phyloP scores from a whole-genome alignment of 2,888 invertebrate genomes.

The Pristionchus arcanus region DNA sequence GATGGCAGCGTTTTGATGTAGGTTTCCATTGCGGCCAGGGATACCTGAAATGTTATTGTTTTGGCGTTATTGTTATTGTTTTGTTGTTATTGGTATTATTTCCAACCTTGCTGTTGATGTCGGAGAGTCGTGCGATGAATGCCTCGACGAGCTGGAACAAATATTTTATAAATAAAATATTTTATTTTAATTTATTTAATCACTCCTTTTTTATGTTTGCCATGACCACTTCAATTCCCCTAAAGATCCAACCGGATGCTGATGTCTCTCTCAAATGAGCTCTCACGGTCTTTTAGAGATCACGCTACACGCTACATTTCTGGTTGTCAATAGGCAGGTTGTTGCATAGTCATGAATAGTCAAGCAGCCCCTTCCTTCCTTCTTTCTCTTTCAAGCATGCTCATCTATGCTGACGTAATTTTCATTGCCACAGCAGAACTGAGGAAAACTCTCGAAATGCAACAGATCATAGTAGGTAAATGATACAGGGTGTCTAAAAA shows the following conservation, averaged over 20 bases:
- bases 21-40: slow-evolving; percentile 65
- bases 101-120: slow-evolving; percentile 61
- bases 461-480: too few species aligned
- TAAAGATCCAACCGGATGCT: background rate
- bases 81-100: background rate
- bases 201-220: too few species aligned
- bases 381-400: background rate
- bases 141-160: slow-evolving; percentile 63
- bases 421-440: too few species aligned
- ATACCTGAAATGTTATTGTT: slow-evolving; percentile 57
- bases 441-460: too few species aligned
- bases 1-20: slow-evolving; percentile 62
- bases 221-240: background rate
- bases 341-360: background rate
- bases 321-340: background rate
- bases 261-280: background rate
- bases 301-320: background rate
- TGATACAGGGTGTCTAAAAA: too few species aligned
- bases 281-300: background rate
- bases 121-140: slow-evolving; percentile 65
- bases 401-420: background rate
- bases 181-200: too few species aligned
- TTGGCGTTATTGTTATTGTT: background rate
- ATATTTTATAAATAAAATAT: background rate
- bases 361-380: background rate